Conservation (phyloP, 2,888 invertebrate species). For the Cecidostiba fungosa region DNA sequence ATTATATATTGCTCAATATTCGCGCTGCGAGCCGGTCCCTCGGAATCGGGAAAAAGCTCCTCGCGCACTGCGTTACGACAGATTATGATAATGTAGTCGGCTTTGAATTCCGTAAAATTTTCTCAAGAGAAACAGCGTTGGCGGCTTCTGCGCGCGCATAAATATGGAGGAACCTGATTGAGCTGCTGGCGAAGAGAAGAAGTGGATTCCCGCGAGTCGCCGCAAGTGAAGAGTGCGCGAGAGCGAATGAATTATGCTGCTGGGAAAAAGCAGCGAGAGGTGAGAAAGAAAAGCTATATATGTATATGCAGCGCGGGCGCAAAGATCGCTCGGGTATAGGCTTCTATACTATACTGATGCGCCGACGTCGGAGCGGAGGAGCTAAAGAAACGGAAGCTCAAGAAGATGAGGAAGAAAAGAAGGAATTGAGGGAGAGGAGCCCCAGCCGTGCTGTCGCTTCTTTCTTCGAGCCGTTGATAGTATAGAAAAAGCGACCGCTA, state of each 20-base stretch:
- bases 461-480: not conserved
- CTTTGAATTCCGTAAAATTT: slow-evolving; percentile 74
- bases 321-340: slow-evolving; percentile 21
- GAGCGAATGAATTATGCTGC: slow-evolving; percentile 26
- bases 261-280: not conserved
- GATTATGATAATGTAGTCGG: slow-evolving; percentile 76
- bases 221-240: slow-evolving; percentile 14
- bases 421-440: not conserved
- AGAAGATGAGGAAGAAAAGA: not conserved
- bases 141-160: slow-evolving; percentile 32
- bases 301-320: too few species aligned
- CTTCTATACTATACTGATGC: not conserved
- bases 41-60: slow-evolving; percentile 3
- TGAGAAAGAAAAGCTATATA: not conserved
- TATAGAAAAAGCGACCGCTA: not conserved
- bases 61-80: slow-evolving; percentile 65
- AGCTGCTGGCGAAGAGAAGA: slow-evolving; percentile 62
- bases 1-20: not conserved
- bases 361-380: not conserved
- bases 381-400: not conserved
- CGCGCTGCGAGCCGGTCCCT: not conserved
- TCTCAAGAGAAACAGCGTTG: slow-evolving; percentile 59
- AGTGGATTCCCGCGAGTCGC: slow-evolving; percentile 12
- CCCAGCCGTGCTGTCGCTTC: not conserved
- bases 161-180: slow-evolving; percentile 76